phyloP scores from a whole-genome alignment of 2,797 vertebrate species.

The Telmatherina bonti region DNA sequence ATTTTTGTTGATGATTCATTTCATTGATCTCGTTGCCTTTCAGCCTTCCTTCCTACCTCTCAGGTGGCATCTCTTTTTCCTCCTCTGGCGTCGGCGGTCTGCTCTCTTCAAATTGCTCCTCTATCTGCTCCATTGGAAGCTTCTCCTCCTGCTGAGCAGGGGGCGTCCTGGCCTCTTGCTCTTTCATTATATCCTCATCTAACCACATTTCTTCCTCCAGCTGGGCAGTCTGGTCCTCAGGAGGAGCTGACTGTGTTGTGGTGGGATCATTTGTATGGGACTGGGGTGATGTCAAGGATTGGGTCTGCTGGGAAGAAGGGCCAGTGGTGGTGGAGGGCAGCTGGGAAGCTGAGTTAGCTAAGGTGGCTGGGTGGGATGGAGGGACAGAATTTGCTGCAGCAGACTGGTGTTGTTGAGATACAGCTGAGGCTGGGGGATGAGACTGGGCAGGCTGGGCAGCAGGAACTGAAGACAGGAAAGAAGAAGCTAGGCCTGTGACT shows the following conservation, averaged over 20 bases:
- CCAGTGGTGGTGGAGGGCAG: conserved; percentile 41
- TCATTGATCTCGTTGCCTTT: conserved; percentile 37
- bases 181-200: conserved; percentile 68
- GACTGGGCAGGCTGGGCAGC: conserved; percentile 66
- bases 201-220: conserved; percentile 69
- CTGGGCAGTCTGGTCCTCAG: conserved; percentile 52
- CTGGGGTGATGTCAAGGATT: conserved; percentile 43
- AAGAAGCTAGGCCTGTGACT: conserved; percentile 81
- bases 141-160: conserved; percentile 65
- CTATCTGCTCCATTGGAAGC: conserved; percentile 54
- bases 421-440: conserved; percentile 60
- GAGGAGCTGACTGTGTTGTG: conserved; percentile 27
- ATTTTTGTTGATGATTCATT: conserved; percentile 16
- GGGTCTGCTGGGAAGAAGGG: conserved; percentile 61
- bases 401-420: conserved; percentile 56
- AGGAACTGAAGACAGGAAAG: conserved; percentile 77
- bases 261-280: conserved; percentile 43
- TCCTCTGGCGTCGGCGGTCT: conserved; percentile 65
- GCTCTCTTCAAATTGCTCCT: conserved; percentile 67
- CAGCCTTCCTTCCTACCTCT: conserved; percentile 73
- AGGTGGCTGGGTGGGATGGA: conserved; percentile 64
- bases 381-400: conserved; percentile 47
- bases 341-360: conserved; percentile 49
- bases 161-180: conserved; percentile 53
- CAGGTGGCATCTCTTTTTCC: conserved; percentile 63